A percentile compares a stretch with the other conserved stretches of the same genome.
Conservation (phyloP, 2,113 vertebrate genomes). For the Orthochromis indermauri region DNA sequence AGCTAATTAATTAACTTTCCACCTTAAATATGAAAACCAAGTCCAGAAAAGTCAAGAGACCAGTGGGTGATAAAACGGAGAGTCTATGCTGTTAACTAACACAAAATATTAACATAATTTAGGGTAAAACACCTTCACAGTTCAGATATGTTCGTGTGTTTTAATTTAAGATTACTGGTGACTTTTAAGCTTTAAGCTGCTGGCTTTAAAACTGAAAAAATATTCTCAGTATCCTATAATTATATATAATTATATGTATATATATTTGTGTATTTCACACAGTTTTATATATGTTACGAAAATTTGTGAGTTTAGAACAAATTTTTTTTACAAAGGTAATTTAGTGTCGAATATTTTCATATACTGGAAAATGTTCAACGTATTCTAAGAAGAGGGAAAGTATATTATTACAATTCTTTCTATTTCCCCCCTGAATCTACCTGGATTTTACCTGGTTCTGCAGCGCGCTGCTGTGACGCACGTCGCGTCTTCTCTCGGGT, state of each 20-base stretch:
- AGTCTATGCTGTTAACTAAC: accelerated
- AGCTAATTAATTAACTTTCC: background rate
- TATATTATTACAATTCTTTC: background rate
- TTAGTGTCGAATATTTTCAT: background rate
- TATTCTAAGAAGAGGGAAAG: background rate
- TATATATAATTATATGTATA: background rate
- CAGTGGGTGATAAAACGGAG: accelerated
- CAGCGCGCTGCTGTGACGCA: conserved; percentile 17
- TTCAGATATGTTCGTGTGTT: background rate
- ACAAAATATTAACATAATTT: background rate
- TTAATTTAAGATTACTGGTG: background rate
- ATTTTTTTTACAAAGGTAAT: background rate
- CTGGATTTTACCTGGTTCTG: background rate
- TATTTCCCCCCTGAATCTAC: accelerated
- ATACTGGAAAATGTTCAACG: background rate
- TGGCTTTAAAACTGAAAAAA: background rate
- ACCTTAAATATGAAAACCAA: background rate
- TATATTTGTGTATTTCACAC: background rate
- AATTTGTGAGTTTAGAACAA: background rate
- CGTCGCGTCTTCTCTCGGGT: background rate
- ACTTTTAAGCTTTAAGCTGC: background rate
- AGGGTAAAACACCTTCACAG: background rate
- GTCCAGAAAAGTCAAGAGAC: background rate
- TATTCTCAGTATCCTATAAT: background rate
- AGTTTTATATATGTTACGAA: background rate